phyloP scores from a whole-genome alignment of 2,113 vertebrate genomes.

The Myrmophylax atrothorax region DNA sequence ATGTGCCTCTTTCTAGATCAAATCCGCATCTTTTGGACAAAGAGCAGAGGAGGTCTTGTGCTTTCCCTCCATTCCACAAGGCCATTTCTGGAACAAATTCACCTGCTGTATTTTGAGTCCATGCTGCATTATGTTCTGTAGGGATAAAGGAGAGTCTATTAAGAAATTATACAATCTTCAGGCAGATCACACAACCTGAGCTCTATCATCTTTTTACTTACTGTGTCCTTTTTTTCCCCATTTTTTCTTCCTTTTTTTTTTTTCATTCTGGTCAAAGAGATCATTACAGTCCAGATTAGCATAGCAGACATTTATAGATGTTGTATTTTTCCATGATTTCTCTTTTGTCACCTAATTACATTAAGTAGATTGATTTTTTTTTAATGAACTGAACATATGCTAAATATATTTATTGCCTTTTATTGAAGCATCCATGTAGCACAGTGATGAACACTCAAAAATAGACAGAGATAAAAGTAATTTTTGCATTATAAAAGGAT shows the following conservation, averaged over 20 bases:
- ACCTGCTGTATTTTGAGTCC: background rate
- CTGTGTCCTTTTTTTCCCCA: background rate
- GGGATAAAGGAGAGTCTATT: background rate
- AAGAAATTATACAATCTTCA: background rate
- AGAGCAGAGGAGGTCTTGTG: background rate
- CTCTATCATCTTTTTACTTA: background rate
- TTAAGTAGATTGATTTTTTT: background rate
- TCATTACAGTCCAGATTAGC: background rate
- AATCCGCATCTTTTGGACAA: background rate
- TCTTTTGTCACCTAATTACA: background rate
- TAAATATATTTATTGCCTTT: slow-evolving; percentile 22
- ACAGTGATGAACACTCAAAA: background rate
- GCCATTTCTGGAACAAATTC: background rate
- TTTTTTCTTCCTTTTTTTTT: background rate
- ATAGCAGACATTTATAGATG: background rate
- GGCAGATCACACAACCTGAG: background rate
- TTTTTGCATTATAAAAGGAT: slow-evolving; percentile 58
- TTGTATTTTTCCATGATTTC: background rate
- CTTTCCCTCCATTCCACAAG: background rate
- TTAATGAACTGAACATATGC: background rate
- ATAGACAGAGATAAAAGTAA: slow-evolving; percentile 3
- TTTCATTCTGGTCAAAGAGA: background rate
- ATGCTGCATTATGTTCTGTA: background rate
- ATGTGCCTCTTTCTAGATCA: background rate
- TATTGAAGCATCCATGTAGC: background rate